A percentile compares a stretch with the other conserved stretches of the same genome.
phyloP scores from a whole-genome alignment of 2,888 invertebrate genomes.

The Cerastoderma edule region DNA sequence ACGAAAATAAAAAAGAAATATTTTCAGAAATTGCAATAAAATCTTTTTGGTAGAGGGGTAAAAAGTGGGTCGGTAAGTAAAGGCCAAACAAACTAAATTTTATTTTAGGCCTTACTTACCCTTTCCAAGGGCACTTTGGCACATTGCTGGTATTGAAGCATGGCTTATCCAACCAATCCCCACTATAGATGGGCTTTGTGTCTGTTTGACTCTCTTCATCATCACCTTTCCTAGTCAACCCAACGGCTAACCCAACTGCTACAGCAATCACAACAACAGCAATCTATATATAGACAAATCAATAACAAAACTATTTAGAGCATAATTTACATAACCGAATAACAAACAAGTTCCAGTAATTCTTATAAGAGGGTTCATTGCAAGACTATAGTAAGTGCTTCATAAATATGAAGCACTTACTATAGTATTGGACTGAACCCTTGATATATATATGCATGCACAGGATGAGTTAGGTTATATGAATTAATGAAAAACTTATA shows the following conservation, averaged over 20 bases:
- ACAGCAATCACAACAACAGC: not conserved
- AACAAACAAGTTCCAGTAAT: too few species aligned
- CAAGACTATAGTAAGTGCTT: too few species aligned
- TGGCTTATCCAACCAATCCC: constrained; percentile 3
- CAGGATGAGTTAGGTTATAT: too few species aligned
- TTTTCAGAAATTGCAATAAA: not conserved
- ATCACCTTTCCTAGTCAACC: not conserved
- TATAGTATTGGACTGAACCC: too few species aligned
- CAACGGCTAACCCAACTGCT: constrained; percentile 4
- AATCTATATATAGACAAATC: not conserved
- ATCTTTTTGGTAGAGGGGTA: not conserved
- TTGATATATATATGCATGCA: too few species aligned
- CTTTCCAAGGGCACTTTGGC: constrained; percentile 6
- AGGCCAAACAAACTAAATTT: not conserved
- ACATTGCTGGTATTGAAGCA: not conserved
- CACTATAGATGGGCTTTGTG: not conserved
- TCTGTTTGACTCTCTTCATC: not conserved
- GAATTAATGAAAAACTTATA: too few species aligned
- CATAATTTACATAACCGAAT: too few species aligned
- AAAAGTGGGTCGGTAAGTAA: not conserved
- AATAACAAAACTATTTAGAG: too few species aligned
- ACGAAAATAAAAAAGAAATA: not conserved
- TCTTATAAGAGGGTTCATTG: too few species aligned
- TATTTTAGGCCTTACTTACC: constrained; percentile 13
- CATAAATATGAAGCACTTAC: too few species aligned